Conservation (phyloP, 2,113 vertebrate species). For the Shinisaurus crocodilurus region DNA sequence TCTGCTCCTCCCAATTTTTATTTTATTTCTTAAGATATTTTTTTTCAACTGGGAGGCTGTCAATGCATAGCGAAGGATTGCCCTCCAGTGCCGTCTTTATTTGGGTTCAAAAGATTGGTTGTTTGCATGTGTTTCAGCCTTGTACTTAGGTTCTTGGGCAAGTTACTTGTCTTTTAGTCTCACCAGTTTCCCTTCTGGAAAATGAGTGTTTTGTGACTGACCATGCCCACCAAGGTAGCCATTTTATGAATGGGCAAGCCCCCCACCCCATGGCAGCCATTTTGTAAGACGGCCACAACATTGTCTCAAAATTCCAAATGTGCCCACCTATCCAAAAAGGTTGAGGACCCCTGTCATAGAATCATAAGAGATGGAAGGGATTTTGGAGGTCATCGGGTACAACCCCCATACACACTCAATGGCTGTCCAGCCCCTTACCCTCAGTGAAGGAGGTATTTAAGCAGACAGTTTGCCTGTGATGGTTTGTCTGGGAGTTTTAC, state of each 20-base stretch:
- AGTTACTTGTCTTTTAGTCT: neutral
- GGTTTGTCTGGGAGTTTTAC: neutral
- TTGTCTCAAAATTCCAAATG: neutral
- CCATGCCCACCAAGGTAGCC: neutral
- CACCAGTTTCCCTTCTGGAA: neutral
- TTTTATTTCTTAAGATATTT: too few species aligned
- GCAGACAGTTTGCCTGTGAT: neutral
- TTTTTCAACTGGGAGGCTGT: too few species aligned
- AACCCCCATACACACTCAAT: neutral
- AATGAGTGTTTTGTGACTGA: neutral
- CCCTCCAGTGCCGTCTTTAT: too few species aligned
- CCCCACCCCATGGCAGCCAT: neutral
- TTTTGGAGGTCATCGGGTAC: neutral
- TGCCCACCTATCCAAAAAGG: neutral
- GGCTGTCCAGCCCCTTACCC: neutral
- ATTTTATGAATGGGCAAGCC: neutral
- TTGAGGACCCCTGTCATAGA: neutral
- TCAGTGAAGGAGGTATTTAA: neutral
- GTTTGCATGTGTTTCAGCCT: too few species aligned
- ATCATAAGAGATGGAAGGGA: neutral
- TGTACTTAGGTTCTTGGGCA: neutral
- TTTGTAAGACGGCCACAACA: neutral
- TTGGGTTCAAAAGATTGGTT: too few species aligned
- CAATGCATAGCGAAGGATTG: too few species aligned
- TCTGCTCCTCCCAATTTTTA: neutral